A percentile compares a stretch with the other conserved stretches of the same genome.
These are phyloP conservation scores for Barbus barbus DNA, from an alignment of 2,113 vertebrate genomes.

Conservation along the genomic window DNA sequence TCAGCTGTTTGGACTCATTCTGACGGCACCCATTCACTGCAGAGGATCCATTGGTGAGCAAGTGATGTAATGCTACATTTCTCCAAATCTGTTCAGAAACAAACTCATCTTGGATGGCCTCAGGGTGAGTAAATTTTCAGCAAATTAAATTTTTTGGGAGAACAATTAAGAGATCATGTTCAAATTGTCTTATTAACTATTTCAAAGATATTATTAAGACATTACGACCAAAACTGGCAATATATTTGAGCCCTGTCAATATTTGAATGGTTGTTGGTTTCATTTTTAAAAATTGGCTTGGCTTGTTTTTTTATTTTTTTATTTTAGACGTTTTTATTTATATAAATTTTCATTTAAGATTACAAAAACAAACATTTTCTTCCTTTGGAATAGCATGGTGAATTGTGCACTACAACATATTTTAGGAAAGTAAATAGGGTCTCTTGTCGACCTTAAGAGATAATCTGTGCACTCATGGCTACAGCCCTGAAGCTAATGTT, in stretches of 20 bases:
- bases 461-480: conserved; percentile 8
- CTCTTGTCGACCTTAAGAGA: neutral
- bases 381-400: neutral
- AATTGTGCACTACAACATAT: neutral
- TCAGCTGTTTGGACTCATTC: neutral
- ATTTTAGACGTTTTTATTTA: neutral
- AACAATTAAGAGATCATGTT: no score
- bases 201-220: neutral
- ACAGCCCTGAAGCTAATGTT: conserved; percentile 13
- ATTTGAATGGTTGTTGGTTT: neutral
- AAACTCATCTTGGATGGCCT: neutral
- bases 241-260: no score
- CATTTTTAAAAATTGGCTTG: neutral
- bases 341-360: neutral
- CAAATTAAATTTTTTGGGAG: neutral
- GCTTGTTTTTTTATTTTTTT: neutral
- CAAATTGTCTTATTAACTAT: neutral
- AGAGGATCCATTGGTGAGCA: neutral
- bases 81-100: neutral
- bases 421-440: neutral
- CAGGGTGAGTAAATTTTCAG: neutral
- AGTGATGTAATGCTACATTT: neutral
- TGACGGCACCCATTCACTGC: neutral
- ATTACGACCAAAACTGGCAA: neutral
- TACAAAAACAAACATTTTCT: neutral